Percentiles rank a stretch among this genome's conserved stretches.
Conservation (phyloP, 2,797 vertebrate species). For the Ateles fusciceps region DNA sequence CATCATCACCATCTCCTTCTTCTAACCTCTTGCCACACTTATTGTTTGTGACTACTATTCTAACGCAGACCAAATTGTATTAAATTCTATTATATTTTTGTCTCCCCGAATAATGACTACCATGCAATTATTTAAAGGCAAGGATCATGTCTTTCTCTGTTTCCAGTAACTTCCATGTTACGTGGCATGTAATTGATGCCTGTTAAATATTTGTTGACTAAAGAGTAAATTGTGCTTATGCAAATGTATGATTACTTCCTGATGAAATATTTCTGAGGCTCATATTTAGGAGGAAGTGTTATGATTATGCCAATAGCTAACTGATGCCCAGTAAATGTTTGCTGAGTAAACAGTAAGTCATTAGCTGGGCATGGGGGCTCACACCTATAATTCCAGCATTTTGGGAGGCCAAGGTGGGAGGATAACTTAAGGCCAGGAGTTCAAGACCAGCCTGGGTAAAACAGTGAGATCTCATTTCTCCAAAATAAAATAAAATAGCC, state of each 20-base stretch:
- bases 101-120: neutral
- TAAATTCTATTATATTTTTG: neutral
- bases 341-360: neutral
- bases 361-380: no score
- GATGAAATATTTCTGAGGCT: no score
- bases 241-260: no score
- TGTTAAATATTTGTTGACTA: neutral
- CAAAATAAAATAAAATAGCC: no score
- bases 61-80: neutral
- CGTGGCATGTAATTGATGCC: neutral
- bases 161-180: neutral
- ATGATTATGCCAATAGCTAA: no score
- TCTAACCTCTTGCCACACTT: neutral
- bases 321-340: neutral
- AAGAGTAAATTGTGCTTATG: no score
- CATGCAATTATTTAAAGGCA: neutral
- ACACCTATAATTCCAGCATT: no score
- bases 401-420: no score
- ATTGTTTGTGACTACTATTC: neutral
- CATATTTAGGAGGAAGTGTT: no score
- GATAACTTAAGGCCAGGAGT: no score
- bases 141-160: neutral
- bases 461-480: no score
- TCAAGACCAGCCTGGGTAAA: no score
- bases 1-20: neutral